Percentiles rank a stretch among this genome's conserved stretches.
phyloP scores from a whole-genome alignment of 2,113 vertebrate genomes.

The Ammodramus savannarum region DNA sequence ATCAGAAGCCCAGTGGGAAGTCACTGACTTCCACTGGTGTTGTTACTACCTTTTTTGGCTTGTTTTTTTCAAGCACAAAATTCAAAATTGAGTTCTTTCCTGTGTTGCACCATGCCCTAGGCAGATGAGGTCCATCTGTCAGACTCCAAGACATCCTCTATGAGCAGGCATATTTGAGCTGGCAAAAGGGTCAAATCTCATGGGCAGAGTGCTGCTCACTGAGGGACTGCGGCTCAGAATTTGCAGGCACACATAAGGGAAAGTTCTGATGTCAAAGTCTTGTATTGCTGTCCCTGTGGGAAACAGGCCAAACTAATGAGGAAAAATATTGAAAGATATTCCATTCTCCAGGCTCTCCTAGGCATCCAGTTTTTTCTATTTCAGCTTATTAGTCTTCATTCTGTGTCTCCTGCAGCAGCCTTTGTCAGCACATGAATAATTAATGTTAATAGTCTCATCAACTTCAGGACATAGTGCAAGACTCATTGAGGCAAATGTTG shows the following conservation, averaged over 20 bases:
- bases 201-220: neutral
- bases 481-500: slow-evolving; percentile 32
- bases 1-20: neutral
- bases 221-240: neutral
- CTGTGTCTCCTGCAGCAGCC: slow-evolving; percentile 5
- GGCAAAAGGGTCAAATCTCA: neutral
- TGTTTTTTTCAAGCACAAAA: neutral
- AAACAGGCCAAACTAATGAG: slow-evolving; percentile 35
- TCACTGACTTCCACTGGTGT: neutral
- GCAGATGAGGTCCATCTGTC: neutral
- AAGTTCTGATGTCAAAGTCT: neutral
- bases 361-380: slow-evolving; percentile 8
- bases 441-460: slow-evolving; percentile 43
- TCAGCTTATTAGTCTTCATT: slow-evolving; percentile 45
- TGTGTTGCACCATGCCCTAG: neutral
- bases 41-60: neutral
- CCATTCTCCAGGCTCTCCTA: neutral
- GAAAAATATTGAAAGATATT: slow-evolving; percentile 38
- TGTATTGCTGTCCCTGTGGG: neutral
- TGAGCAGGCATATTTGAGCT: neutral
- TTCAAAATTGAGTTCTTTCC: neutral
- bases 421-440: slow-evolving; percentile 51
- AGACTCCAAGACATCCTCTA: neutral
- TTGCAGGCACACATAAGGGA: neutral
- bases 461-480: slow-evolving; percentile 16